Base-by-base conservation (phyloP, 2,888 invertebrate species). In the Hermaeophaga mercurialis region DNA sequence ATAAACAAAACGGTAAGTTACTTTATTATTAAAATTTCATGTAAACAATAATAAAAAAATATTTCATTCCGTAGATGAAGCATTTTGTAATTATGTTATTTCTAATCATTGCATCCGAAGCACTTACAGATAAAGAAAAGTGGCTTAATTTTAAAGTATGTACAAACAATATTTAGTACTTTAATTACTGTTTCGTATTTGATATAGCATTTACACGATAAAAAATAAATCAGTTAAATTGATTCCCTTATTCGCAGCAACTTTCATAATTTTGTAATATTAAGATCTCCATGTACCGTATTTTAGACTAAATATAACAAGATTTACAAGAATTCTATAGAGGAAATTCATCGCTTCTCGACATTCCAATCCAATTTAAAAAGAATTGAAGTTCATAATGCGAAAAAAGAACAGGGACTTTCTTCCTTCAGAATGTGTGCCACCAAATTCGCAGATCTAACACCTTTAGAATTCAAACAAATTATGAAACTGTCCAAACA, bases 371-470 rank as follows among this genome's bases (percentile, higher is more conserved):
- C 33, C 1, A 53, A 53, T 24, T 26, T 57, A 9, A 11, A 12
- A 1, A 39, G 3, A 38, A 57, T 57, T 17, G 22, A 34, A 44
- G 12, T 26, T 8, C 57, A 57, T 26, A 57, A 57, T 26, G 8
- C 39, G 26, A 53, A 48, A 38, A 41, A 48, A 26, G 28, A 34
- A 12, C 26, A 41, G 14, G 57, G 57, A 3, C 7, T 28, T 19
- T 34, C 31, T 3, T 15, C 52, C 1, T 57, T 22, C 17, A 24
- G 11, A 8, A 47, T 57, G 31, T 45, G 44, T 4, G 34, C 66
- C 14, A 68, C 62, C 41, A 19, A 63, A 45, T 68, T 66, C 47
- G 41, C 65, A 8, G 68, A 68, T 52, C 24, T 59, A 45, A 11
- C n/a, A n/a, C n/a, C n/a, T n/a, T n/a, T n/a, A n/a, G n/a, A n/a